phyloP scores from a whole-genome alignment of 2,113 vertebrate species.

The Sakesphorus luctuosus region DNA sequence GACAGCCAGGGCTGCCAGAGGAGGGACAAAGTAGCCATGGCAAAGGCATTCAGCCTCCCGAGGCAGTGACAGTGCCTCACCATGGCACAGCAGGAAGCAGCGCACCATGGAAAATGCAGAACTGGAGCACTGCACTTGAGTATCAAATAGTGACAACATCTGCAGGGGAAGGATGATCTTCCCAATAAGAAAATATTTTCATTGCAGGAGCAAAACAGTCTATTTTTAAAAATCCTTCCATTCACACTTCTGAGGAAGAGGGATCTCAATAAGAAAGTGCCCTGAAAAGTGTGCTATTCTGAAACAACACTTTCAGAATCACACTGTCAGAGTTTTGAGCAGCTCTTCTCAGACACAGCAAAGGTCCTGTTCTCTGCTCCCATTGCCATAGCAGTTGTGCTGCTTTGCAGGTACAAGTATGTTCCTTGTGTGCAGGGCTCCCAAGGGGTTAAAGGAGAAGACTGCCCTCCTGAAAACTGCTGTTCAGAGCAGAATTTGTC shows the following conservation, averaged over 20 bases:
- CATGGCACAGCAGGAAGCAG: background rate
- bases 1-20: rapidly evolving
- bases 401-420: background rate
- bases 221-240: background rate
- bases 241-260: background rate
- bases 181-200: background rate
- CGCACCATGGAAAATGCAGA: background rate
- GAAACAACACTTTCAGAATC: background rate
- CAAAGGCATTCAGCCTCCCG: background rate
- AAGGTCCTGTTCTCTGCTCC: background rate
- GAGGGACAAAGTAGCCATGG: background rate
- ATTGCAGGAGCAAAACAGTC: background rate
- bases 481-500: background rate
- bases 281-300: background rate
- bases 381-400: background rate
- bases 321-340: background rate
- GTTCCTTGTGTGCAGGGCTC: background rate
- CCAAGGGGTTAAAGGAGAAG: background rate
- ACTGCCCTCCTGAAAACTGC: background rate
- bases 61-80: background rate
- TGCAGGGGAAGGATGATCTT: background rate
- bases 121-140: background rate
- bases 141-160: background rate
- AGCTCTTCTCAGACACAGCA: background rate
- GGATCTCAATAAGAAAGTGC: background rate